phyloP scores from a whole-genome alignment of 1,140 invertebrate genomes.

The Lepidurus packardi region DNA sequence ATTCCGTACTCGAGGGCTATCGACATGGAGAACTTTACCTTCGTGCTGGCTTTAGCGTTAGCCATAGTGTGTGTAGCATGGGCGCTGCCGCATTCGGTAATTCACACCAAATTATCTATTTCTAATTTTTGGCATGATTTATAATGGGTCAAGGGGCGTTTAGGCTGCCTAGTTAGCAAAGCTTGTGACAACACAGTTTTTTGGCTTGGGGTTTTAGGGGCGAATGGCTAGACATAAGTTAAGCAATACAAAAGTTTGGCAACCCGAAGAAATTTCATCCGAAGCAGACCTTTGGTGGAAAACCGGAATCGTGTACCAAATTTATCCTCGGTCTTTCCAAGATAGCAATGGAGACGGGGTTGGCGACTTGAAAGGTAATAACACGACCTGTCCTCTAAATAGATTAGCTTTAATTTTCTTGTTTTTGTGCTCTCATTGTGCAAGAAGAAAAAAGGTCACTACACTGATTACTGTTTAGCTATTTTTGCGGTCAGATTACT shows the following conservation, averaged over 20 bases:
- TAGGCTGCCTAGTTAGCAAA: too few species aligned
- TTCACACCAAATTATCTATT: not conserved
- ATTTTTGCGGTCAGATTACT: too few species aligned
- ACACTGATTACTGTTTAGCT: too few species aligned
- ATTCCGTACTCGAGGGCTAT: not conserved
- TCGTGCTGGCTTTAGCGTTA: not conserved
- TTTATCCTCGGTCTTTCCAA: slow-evolving; percentile 71
- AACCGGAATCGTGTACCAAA: slow-evolving; percentile 64
- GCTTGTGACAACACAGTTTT: too few species aligned
- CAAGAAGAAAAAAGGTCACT: too few species aligned
- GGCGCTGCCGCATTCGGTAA: not conserved
- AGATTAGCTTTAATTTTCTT: not conserved
- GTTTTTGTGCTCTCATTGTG: too few species aligned
- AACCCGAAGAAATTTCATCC: not conserved
- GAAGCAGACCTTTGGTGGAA: slow-evolving; percentile 59
- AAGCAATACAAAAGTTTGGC: not conserved
- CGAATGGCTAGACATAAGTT: not conserved
- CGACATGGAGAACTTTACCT: not conserved
- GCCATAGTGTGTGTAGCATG: not conserved
- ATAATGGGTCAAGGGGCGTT: too few species aligned
- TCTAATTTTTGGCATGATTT: not conserved
- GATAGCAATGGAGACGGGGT: slow-evolving; percentile 68
- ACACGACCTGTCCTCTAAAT: not conserved
- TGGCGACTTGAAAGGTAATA: slow-evolving; percentile 64
- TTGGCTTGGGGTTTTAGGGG: not conserved